Base-by-base conservation (phyloP, 2,888 invertebrate species). In the Platerodrilus igneus region DNA sequence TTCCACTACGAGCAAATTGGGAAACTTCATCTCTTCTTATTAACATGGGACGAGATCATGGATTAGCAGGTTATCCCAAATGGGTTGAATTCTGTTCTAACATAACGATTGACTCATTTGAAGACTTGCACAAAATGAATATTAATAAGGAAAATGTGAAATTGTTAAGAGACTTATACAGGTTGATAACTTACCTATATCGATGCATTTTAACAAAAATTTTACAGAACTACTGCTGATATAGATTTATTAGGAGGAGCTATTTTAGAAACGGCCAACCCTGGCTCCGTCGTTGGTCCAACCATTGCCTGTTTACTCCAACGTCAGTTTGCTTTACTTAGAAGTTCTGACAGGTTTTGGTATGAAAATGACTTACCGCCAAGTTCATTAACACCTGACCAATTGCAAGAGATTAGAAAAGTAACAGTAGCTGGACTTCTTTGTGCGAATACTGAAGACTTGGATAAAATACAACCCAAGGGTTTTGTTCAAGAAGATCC, bases 341-440 rank as follows among this genome's bases (percentile, higher is more conserved):
- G 90, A 56, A 82, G 83, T 55, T 87, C 91, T 35, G 95, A 95
- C 71, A 74, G 94, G 46, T 94, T 92, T 64, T 95, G 93, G 92
- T 94, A 92, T 60, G 94, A 95, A 66, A 93, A 93, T 62, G 92
- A 93, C 60, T 74, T 92, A 27, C 92, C 91, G 0, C 91, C 91
- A 1, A 89, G 90, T 9, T 84, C 90, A 0, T 76, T 92, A 46
- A 77, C 74, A 0, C 73, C 79, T 41, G 83, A 82, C 30, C 91
- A 92, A 62, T 70, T 93, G 6, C 79, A 79, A 37, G 89, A 90
- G 50, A 79, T 93, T 30, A 77, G 87, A 28, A 86, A 86, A 58
- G 82, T 85, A 0, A 81, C 87, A 0, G 66, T 92, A 1, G 81
- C 90, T 1, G 84, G 88, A 2, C 68, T 91, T 3, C 68, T 93